phyloP scores from a whole-genome alignment of 1,140 invertebrate genomes.

The Zaprionus camerounensis region DNA sequence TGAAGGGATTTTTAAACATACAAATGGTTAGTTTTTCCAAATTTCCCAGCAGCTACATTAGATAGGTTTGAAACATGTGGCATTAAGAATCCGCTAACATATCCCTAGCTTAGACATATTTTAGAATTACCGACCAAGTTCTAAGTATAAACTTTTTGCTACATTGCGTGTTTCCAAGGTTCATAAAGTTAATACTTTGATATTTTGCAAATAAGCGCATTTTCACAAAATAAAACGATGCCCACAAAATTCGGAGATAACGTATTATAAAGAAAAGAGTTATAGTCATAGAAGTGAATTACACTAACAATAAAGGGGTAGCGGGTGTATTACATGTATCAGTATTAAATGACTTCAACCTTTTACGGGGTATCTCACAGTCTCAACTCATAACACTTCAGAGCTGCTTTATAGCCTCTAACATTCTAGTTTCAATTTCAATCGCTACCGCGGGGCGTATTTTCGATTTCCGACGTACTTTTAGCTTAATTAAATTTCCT shows the following conservation, averaged over 20 bases:
- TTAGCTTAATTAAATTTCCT: conserved; percentile 36
- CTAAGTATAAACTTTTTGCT: neutral
- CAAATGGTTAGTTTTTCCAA: no score
- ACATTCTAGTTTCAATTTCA: conserved; percentile 9
- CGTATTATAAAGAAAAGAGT: neutral
- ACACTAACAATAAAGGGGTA: neutral
- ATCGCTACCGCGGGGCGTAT: neutral
- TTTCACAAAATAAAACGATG: neutral
- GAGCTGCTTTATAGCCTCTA: neutral
- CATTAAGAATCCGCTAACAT: no score
- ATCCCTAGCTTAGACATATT: no score
- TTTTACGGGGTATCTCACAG: neutral
- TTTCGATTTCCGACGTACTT: neutral
- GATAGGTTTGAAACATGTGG: no score
- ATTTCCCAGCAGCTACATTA: no score
- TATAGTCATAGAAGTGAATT: neutral
- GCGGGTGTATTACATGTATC: neutral
- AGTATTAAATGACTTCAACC: neutral
- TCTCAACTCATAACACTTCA: neutral
- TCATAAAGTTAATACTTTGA: neutral
- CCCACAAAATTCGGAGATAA: rapidly evolving
- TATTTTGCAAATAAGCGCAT: neutral
- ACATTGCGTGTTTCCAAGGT: no score
- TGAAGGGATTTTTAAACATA: no score
- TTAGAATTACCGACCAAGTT: no score